A percentile compares a stretch with the other conserved stretches of the same genome.
Evolutionary conservation across 2,888 invertebrate genomes (phyloP).

Genomic region (Penaeus monodon): DNA sequence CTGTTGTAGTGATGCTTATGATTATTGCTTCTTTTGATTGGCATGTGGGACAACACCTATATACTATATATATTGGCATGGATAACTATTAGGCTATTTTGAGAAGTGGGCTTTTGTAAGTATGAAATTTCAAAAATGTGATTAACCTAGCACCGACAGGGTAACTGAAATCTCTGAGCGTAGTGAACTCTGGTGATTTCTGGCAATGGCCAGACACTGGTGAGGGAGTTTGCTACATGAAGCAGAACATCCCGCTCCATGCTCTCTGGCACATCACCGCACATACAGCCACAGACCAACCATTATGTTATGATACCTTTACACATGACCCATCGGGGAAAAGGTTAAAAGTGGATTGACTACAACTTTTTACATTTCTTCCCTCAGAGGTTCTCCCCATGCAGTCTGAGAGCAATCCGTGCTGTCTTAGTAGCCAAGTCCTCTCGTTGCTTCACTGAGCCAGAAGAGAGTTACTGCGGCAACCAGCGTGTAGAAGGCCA

Average conservation of each 20-base stretch:
- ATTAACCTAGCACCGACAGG: too few species aligned
- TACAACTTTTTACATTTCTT: slow-evolving; percentile 15
- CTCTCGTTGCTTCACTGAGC: slow-evolving; percentile 90
- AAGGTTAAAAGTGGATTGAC: too few species aligned
- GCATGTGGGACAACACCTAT: not conserved
- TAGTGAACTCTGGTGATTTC: too few species aligned
- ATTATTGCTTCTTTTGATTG: not conserved
- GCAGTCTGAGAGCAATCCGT: slow-evolving; percentile 90
- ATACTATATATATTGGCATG: not conserved
- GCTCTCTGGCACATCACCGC: too few species aligned
- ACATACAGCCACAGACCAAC: too few species aligned
- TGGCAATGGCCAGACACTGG: too few species aligned
- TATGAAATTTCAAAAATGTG: too few species aligned
- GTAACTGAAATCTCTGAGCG: too few species aligned
- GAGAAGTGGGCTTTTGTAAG: not conserved
- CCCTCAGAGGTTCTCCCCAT: slow-evolving; percentile 90
- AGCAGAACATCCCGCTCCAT: too few species aligned
- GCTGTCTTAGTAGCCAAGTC: slow-evolving; percentile 94
- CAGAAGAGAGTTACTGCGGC: slow-evolving; percentile 95
- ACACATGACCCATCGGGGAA: too few species aligned
- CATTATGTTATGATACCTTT: too few species aligned
- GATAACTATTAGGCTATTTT: not conserved
- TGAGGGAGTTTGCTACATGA: too few species aligned
- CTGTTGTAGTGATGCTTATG: not conserved
- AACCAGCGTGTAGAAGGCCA: slow-evolving; percentile 91